These are phyloP conservation scores for Syrphus vitripennis DNA, from an alignment of 2,888 invertebrate genomes.

Conservation along the genomic window DNA sequence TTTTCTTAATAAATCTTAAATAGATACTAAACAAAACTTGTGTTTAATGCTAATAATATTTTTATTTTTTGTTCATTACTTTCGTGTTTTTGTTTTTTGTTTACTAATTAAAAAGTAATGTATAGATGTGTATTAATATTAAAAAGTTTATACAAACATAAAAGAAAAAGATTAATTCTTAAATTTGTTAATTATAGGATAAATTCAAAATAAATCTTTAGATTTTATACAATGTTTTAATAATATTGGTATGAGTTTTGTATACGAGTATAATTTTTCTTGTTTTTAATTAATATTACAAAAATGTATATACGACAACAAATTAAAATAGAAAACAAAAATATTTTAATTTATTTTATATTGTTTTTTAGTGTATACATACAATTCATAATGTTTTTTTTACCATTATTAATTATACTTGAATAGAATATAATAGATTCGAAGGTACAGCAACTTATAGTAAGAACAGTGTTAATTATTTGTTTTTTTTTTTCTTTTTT, in stretches of 20 bases:
- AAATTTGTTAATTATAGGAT: slow-evolving; percentile 35
- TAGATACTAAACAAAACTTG: slow-evolving; percentile 64
- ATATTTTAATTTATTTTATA: neutral
- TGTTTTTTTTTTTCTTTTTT: slow-evolving; percentile 12
- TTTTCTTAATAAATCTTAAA: slow-evolving; percentile 45
- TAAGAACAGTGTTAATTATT: slow-evolving; percentile 50
- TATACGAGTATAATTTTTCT: slow-evolving; percentile 24
- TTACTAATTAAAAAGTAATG: slow-evolving; percentile 17
- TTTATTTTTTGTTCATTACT: slow-evolving; percentile 7
- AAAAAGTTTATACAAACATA: slow-evolving; percentile 55
- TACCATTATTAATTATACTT: slow-evolving; percentile 38
- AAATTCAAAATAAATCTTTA: slow-evolving; percentile 54
- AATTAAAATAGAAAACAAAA: slow-evolving; percentile 15
- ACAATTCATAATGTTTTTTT: slow-evolving; percentile 2
- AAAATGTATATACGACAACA: slow-evolving; percentile 51
- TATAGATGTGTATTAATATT: slow-evolving; percentile 37
- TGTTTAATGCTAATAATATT: slow-evolving; percentile 29
- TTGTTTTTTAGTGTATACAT: slow-evolving; percentile 21
- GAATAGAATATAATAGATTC: slow-evolving; percentile 59
- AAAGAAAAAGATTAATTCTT: slow-evolving; percentile 43
- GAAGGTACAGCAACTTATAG: slow-evolving; percentile 71
- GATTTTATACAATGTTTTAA: slow-evolving; percentile 46
- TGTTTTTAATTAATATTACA: slow-evolving; percentile 46
- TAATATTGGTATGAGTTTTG: slow-evolving; percentile 19
- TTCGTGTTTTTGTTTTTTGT: slow-evolving; percentile 16